Base-by-base conservation (phyloP, 2,888 invertebrate species). In the Drepanosiphum platanoidis region DNA sequence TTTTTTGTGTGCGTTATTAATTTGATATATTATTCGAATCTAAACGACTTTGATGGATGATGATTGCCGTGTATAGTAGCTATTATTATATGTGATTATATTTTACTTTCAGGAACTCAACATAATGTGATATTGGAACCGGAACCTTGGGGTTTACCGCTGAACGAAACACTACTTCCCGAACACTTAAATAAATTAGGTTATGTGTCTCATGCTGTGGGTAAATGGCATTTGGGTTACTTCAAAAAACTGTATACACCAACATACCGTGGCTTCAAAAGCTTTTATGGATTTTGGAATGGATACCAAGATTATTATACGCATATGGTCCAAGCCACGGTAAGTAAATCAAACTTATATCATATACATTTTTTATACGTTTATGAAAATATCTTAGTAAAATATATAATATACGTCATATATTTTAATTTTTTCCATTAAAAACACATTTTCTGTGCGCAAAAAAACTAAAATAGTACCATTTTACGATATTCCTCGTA, bases 281-380 rank as follows among this genome's bases (percentile, higher is more conserved):
- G 92, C 8, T 95, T 96, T 89, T 95, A 93, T 89, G 97, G 97
- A 1, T 96, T 96, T 89, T 94, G 95, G 91, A 94, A 93, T 86
- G 96, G 95, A 2, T 93, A 92, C 87, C 93, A 95, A 86, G 95
- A 96, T 89, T 97, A 97, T 89, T 95, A 92, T 88, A 93, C 94
- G 88, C 92, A 94, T 86, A 92, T 91, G 1, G 89, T 91, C 18
- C 88, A 89, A 30, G 90, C 91, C 89, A 90, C 90, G 87, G 88
- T 88, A 86, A 87, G 87, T 68, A 70, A 36, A 58, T 52, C 18
- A 27, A 71, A 36, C 7, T n/a, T n/a, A n/a, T n/a, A n/a, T n/a
- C 39, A 80, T 22, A 39, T 58, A 68, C 27, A 46, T 58, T 11
- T 74, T 22, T 52, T 64, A 8, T n/a, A 52, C 15, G 18, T 18